A percentile compares a stretch with the other conserved stretches of the same genome.
Conservation (phyloP, 2,113 vertebrate species). For the Polypterus senegalus region DNA sequence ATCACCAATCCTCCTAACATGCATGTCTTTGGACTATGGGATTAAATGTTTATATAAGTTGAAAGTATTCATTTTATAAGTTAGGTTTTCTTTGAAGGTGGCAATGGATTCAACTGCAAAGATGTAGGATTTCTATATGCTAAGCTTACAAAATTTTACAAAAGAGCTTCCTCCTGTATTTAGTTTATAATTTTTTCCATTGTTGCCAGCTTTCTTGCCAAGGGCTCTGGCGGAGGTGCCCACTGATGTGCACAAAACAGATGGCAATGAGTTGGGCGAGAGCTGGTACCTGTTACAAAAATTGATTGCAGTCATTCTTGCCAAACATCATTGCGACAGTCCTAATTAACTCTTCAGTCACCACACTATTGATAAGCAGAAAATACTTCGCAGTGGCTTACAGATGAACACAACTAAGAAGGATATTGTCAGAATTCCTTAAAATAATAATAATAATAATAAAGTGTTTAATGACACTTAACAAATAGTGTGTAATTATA, state of each 20-base stretch:
- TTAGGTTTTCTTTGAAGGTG: no score
- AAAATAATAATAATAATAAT: not conserved
- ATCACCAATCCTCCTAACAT: no score
- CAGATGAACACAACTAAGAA: not conserved
- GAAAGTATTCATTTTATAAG: no score
- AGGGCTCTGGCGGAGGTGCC: not conserved
- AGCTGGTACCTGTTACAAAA: constrained; percentile 4
- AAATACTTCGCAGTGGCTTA: not conserved
- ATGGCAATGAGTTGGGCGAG: not conserved
- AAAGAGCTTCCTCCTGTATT: no score
- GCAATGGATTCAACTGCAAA: no score
- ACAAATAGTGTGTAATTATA: not conserved
- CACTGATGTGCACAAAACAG: not conserved
- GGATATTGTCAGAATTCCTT: not conserved
- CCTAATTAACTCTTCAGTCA: not conserved
- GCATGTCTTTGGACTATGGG: no score
- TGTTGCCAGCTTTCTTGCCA: constrained; percentile 3
- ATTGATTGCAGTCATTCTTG: not conserved
- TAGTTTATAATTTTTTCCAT: not conserved
- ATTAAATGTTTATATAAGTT: no score
- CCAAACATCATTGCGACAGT: not conserved
- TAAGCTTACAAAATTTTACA: no score
- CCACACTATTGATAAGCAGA: not conserved
- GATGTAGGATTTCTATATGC: no score
- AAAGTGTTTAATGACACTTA: not conserved